Evolutionary conservation across 2,888 invertebrate species (phyloP).

Genomic region (Lamellibrachia columna): DNA sequence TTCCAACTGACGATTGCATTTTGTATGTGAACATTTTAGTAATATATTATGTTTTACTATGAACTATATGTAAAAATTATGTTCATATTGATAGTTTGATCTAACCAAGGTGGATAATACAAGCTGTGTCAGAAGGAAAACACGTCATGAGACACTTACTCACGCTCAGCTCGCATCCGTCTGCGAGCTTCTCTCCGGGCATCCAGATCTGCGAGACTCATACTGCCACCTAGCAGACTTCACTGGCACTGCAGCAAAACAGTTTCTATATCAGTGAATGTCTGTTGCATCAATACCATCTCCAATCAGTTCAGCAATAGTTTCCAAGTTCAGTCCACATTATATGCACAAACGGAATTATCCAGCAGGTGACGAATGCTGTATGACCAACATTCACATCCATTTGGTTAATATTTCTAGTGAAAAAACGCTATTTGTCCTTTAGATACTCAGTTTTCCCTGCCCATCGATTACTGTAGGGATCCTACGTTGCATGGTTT

Average conservation of each 20-base stretch:
- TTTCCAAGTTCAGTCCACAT: background rate
- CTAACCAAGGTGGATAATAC: background rate
- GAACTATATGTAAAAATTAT: background rate
- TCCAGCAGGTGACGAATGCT: background rate
- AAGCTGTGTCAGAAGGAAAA: background rate
- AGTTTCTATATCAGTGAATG: background rate
- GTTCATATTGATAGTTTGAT: background rate
- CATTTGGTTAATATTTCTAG: background rate
- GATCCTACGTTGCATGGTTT: too few relatives aligned
- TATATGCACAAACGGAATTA: background rate
- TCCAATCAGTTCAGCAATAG: background rate
- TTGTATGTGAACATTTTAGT: too few relatives aligned
- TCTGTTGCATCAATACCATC: too few relatives aligned
- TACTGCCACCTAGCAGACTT: conserved; percentile 6
- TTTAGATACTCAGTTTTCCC: too few relatives aligned
- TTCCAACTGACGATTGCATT: too few relatives aligned
- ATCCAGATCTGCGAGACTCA: background rate
- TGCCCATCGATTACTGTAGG: too few relatives aligned
- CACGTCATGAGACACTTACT: background rate
- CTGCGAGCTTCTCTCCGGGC: background rate
- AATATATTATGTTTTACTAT: background rate
- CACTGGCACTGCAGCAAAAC: background rate
- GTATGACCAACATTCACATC: background rate
- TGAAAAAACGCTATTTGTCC: too few relatives aligned
- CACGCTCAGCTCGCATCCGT: background rate